Base-by-base conservation (phyloP, 2,797 vertebrate species). In the Euthynnus affinis region DNA sequence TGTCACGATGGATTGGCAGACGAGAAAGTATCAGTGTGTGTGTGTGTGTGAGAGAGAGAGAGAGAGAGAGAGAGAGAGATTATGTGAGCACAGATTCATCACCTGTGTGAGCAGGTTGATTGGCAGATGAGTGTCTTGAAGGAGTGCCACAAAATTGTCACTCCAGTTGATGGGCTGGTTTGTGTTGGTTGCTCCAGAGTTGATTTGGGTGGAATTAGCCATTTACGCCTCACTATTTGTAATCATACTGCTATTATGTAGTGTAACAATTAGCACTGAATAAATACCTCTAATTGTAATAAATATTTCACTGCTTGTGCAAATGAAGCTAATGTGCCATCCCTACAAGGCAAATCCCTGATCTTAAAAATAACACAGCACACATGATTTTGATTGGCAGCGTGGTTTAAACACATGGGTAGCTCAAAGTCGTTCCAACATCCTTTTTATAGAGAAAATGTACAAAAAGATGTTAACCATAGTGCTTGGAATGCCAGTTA, bases 1-100 rank as follows among this genome's bases (percentile, higher is more conserved):
- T 71, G 80, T 90, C 87, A 90, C n/a, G 12, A 68, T 51, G 42
- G 85, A 87, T 77, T 92, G 87, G 59, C 83, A 88, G 82, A 40
- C 8, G 17, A 44, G 64, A 61, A 55, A 25, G 40, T 60, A 44
- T 68, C 7, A 49, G 58, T 0, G 46, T 76, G 17, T 32, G 66
- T 8, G 56, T 61, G 59, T 76, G 46, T 71, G 37, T 56, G 37
- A 49, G 52, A 10, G 18, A 7, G 42, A 9, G 37, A 25, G 55
- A 34, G 40, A 52, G 20, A 53, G 60, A 2, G 18, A n/a, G n/a
- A n/a, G n/a, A n/a, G n/a, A n/a, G n/a, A n/a, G 3, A 40, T 23
- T 27, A 53, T 25, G 42, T 5, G 18, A 13, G 64, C 12, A 18
- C 18, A 49, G 27, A 52, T 56, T 34, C 22, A 29, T 69, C 76